Conservation (phyloP, 2,113 vertebrate genomes). For the Melanerpes formicivorus region DNA sequence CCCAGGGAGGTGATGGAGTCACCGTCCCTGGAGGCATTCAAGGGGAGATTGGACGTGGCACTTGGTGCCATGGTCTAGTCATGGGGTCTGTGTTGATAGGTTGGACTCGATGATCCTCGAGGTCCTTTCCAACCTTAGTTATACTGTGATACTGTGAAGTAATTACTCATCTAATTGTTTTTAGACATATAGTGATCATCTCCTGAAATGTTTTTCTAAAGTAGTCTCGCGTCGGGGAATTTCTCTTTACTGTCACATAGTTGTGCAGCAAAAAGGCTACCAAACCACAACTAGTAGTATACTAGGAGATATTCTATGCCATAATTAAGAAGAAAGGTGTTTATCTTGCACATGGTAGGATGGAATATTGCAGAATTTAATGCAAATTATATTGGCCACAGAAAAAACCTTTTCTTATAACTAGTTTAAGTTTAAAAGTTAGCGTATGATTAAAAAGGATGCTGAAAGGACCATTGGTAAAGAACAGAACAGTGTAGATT, state of each 20-base stretch:
- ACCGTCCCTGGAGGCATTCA: too few relatives aligned
- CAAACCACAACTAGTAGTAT: background rate
- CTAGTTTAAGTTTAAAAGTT: background rate
- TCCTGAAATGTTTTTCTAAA: background rate
- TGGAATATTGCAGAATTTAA: background rate
- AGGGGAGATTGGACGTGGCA: too few relatives aligned
- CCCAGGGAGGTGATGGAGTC: too few relatives aligned
- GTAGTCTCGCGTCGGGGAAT: background rate
- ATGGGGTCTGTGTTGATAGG: too few relatives aligned
- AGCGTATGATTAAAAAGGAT: background rate
- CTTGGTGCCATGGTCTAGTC: too few relatives aligned
- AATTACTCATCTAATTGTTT: background rate
- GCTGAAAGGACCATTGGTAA: background rate
- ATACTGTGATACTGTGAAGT: background rate
- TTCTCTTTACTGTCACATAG: background rate
- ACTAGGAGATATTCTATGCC: background rate
- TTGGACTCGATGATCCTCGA: too few relatives aligned
- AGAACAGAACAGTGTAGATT: background rate
- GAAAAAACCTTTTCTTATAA: background rate
- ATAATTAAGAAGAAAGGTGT: background rate
- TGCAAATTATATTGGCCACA: fast-evolving
- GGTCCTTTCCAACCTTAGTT: too few relatives aligned
- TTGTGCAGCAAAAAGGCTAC: background rate
- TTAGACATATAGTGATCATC: background rate
- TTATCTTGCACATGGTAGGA: background rate